Percentiles rank a stretch among this genome's conserved stretches.
phyloP scores from a whole-genome alignment of 2,888 invertebrate species.

The Drosophila flavopinicola region DNA sequence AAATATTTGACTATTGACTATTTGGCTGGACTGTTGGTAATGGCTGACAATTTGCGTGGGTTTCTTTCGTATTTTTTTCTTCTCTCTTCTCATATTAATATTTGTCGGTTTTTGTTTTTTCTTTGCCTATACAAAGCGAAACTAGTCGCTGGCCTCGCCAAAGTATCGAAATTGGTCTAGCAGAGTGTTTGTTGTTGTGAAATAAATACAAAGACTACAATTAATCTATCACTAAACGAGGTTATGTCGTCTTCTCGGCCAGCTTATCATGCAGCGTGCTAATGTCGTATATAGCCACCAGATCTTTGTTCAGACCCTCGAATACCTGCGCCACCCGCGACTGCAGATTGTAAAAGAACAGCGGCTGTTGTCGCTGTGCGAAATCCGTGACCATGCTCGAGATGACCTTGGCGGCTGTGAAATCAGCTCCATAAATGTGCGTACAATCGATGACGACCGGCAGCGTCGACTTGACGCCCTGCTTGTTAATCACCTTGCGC shows the following conservation, averaged over 20 bases:
- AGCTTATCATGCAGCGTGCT: conserved; percentile 89
- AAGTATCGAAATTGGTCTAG: conserved; percentile 49
- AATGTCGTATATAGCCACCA: conserved; percentile 90
- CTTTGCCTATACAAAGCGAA: conserved; percentile 29
- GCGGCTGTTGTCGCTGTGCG: conserved; percentile 89
- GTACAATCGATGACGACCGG: conserved; percentile 95
- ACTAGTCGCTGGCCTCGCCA: conserved; percentile 66
- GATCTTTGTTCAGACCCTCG: conserved; percentile 90
- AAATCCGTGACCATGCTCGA: conserved; percentile 91
- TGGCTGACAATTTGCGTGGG: conserved; percentile 50
- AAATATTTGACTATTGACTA: conserved; percentile 66
- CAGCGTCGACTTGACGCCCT: conserved; percentile 88
- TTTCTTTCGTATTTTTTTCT: conserved; percentile 25
- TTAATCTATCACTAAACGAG: conserved; percentile 53
- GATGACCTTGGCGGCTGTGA: conserved; percentile 93
- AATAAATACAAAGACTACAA: conserved; percentile 57
- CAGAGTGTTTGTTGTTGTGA: conserved; percentile 37
- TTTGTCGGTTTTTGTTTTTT: conserved; percentile 2
- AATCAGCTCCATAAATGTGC: conserved; percentile 95
- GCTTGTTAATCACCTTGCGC: conserved; percentile 92
- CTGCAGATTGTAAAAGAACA: conserved; percentile 93
- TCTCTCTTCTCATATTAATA: conserved; percentile 8
- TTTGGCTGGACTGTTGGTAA: conserved; percentile 51
- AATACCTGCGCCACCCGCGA: conserved; percentile 92
- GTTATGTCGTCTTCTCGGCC: conserved; percentile 70